Base-by-base conservation (phyloP, 2,888 invertebrate genomes). In the Allygus modestus region DNA sequence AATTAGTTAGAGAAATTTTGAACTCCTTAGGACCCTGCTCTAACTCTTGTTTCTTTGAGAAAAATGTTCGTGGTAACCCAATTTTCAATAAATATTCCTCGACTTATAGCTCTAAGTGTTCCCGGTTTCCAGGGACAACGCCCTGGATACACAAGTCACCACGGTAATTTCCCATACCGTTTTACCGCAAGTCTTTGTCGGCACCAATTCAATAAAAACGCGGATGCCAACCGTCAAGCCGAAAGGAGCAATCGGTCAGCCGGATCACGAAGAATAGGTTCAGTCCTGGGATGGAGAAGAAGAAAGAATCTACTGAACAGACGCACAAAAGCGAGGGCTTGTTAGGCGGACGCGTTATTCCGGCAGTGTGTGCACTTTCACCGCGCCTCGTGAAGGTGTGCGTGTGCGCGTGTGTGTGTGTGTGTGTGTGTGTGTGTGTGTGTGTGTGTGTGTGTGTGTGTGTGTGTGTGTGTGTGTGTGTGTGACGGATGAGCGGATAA, bases 241-340 rank as follows among this genome's bases (percentile, higher is more conserved):
- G 11, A 54, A 31, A 4, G 31, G 65, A 65, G 28, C 65, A 65
- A 65, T 65, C 65, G 65, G 26, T 54, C 54, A 54, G 54, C 54
- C 23, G 54, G 7, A 23, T 23, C 54, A 23, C 65, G 28, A 65
- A 65, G 65, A 65, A 23, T 1, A 65, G 65, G 65, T 31, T 58
- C 51, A 4, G 54, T 54, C 15, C 54, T 20, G 28, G 51, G 23
- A 2, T 23, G 20, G 54, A 20, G 15, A 54, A 20, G 54, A 28
- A 65, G 31, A 31, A 65, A 65, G 65, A 28, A 31, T 4, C 20
- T 5, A 12, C 28, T 0, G 31, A 65, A 65, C 28, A 65, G 65
- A 65, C 28, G 65, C 65, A 65, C 65, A 65, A 65, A 65, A 4
- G 54, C 20, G 5, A 23, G 54, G 54, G 23, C 11, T 7, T 54